A percentile compares a stretch with the other conserved stretches of the same genome.
Conservation (phyloP, 1,140 invertebrate genomes). For the Diuraphis noxia region DNA sequence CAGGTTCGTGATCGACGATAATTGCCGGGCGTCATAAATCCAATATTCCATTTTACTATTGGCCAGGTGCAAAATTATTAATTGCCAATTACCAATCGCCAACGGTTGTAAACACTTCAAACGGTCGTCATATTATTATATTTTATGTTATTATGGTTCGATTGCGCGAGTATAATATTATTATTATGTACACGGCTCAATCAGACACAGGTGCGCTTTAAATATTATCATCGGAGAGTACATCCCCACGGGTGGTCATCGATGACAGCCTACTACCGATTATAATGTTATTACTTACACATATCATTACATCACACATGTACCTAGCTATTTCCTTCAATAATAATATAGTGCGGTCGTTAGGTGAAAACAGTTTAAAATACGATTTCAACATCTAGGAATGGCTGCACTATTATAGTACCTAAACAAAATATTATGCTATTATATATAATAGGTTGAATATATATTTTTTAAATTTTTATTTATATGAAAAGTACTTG, state of each 20-base stretch:
- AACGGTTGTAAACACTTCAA: slow-evolving; percentile 5
- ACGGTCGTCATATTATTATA: not conserved
- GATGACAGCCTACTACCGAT: not conserved
- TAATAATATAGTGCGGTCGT: not conserved
- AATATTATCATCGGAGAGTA: not conserved
- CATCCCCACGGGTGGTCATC: slow-evolving; percentile 6
- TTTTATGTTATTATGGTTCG: not conserved
- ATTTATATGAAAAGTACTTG: too few species aligned
- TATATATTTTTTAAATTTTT: too few species aligned
- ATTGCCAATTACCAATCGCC: slow-evolving; percentile 36
- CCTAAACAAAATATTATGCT: not conserved
- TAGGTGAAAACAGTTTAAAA: not conserved
- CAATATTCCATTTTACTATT: not conserved
- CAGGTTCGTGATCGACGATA: slow-evolving; percentile 48
- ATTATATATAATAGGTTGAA: not conserved
- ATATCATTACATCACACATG: not conserved
- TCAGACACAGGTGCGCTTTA: not conserved
- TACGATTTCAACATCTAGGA: not conserved
- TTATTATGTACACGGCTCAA: not conserved
- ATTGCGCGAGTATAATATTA: not conserved
- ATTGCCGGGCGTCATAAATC: slow-evolving; percentile 46
- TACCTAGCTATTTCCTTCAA: not conserved
- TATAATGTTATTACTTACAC: not conserved
- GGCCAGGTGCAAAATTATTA: not conserved
- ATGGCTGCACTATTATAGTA: not conserved